Evolutionary conservation across 2,113 vertebrate genomes (phyloP).

Genomic region (Barnardius zonarius): DNA sequence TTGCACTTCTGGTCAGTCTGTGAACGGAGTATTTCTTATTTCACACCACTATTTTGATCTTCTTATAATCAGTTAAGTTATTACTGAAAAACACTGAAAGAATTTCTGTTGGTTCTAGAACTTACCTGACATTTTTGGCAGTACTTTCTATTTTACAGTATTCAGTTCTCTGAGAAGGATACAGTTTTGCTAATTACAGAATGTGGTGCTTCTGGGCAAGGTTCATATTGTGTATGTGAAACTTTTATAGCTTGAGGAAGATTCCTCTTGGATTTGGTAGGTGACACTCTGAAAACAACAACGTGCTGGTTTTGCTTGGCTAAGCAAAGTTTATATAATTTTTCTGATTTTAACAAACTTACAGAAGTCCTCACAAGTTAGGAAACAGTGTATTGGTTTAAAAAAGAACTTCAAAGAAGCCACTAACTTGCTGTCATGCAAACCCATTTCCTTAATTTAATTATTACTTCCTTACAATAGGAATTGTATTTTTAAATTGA

Average conservation of each 20-base stretch:
- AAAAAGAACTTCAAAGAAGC: neutral
- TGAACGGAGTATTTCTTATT: neutral
- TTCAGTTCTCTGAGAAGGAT: neutral
- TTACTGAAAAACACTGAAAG: neutral
- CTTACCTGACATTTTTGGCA: neutral
- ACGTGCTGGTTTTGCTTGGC: neutral
- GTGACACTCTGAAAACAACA: neutral
- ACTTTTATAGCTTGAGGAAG: neutral
- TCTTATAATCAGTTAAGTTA: neutral
- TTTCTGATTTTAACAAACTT: neutral
- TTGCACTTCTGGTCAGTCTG: neutral
- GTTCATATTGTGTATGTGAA: neutral
- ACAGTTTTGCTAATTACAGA: neutral
- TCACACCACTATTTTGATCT: neutral
- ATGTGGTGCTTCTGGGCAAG: neutral
- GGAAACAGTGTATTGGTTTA: neutral
- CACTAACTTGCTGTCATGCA: slow-evolving; percentile 1
- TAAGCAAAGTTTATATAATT: neutral
- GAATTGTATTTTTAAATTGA: slow-evolving; percentile 5
- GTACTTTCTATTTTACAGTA: neutral
- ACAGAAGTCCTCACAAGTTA: neutral
- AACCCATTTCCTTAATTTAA: slow-evolving; percentile 41
- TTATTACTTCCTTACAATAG: slow-evolving; percentile 3
- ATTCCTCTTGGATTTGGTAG: neutral
- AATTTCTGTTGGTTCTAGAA: neutral